Evolutionary conservation across 2,888 invertebrate genomes (phyloP), one percentile per base, ranked within the genome.

Genomic region (Bombylius discolor): DNA sequence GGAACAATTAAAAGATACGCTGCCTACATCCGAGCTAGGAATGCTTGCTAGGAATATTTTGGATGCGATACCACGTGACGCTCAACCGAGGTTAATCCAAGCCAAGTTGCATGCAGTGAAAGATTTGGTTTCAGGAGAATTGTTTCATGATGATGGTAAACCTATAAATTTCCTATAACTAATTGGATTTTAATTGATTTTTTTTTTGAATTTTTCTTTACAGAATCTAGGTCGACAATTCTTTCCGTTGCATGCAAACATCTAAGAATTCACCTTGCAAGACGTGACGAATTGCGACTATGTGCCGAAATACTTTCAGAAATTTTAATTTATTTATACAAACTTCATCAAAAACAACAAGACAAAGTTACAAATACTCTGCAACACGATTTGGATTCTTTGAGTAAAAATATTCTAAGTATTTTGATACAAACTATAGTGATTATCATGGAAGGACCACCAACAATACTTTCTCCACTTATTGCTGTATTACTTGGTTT

Each of bases 221-320:
- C 72, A 89, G 94, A 92, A 72, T 90, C 92, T 3, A 81, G 95
- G 56, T 86, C 85, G 66, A 81, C 90, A 56, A 79, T 96, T 6
- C 76, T 96, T 32, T 83, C 85, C 0, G 87, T 89, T 4, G 87
- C 89, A 39, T 91, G 93, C 68, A 84, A 87, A 62, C 93, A 95
- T 66, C 73, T 96, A 46, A 82, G 90, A 39, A 82, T 85, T 32
- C 93, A 95, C 68, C 76, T 95, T 5, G 82, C 84, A 0, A 81
- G 87, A 1, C 81, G 89, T 31, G 89, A 90, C 66, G 93, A 94
- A 67, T 73, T 94, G 42, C 78, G 84, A 13, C 79, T 89, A 6
- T 92, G 92, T 67, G 87, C 92, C 0, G 89, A 89, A 58, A 91
- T 95, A 65, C 76, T 96, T 11, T 87, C 88, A 0, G 93, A 94